Conservation (phyloP, 2,797 vertebrate species). For the Rhinella marina region DNA sequence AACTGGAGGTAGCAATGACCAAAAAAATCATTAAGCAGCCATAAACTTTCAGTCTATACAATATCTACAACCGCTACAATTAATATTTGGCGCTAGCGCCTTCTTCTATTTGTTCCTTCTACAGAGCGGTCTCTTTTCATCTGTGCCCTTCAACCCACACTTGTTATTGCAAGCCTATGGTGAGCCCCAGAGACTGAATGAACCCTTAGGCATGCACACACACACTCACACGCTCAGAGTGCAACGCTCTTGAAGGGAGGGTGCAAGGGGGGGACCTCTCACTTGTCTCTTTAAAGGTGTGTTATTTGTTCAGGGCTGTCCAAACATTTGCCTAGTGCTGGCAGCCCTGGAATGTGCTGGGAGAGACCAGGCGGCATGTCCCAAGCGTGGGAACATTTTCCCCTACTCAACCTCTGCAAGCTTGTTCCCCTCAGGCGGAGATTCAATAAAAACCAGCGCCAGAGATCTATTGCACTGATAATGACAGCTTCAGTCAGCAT, state of each 20-base stretch:
- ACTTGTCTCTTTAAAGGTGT: constrained; percentile 94
- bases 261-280: constrained; percentile 66
- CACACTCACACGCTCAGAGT: constrained; percentile 56
- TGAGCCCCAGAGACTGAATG: constrained; percentile 46
- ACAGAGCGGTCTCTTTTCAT: constrained; percentile 35
- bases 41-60: not conserved
- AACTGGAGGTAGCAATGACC: not conserved
- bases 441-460: constrained; percentile 89
- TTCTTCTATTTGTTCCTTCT: not conserved
- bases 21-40: not conserved
- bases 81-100: not conserved
- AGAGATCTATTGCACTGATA: constrained; percentile 92
- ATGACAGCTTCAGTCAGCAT: constrained; percentile 88
- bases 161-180: constrained; percentile 50
- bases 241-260: constrained; percentile 33
- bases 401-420: constrained; percentile 91
- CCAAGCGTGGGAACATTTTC: constrained; percentile 93
- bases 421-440: constrained; percentile 86
- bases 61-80: not conserved
- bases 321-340: constrained; percentile 95
- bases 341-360: constrained; percentile 92
- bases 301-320: constrained; percentile 97
- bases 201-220: constrained; percentile 62
- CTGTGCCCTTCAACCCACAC: constrained; percentile 40
- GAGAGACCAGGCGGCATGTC: constrained; percentile 80